Percentiles rank a stretch among this genome's conserved stretches.
Conservation (phyloP, 2,797 vertebrate genomes). For the Acrossocheilus wenchowensis region DNA sequence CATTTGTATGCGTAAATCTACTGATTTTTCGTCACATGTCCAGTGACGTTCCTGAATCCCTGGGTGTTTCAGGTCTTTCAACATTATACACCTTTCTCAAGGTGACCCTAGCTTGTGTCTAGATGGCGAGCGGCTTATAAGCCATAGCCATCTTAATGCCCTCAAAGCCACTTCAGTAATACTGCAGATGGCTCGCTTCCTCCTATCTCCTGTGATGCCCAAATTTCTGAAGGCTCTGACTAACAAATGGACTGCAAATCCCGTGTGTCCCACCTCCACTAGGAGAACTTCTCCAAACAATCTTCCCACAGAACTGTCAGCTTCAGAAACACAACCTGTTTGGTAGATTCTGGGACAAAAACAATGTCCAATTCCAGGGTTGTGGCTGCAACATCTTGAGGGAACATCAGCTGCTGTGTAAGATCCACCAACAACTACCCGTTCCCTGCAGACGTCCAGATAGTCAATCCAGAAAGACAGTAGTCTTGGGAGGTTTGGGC, state of each 20-base stretch:
- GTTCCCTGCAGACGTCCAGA: not conserved
- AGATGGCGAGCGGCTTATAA: not conserved
- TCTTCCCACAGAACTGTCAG: not conserved
- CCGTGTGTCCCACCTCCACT: too few relatives aligned
- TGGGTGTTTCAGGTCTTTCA: not conserved
- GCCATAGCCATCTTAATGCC: not conserved
- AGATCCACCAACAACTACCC: not conserved
- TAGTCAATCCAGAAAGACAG: too few relatives aligned
- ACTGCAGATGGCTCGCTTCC: not conserved
- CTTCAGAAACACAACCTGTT: not conserved
- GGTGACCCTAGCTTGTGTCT: not conserved
- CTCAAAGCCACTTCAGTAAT: not conserved
- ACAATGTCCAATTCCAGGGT: not conserved
- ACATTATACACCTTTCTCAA: not conserved
- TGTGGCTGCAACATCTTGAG: not conserved
- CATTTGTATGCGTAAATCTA: not conserved
- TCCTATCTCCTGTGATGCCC: not conserved
- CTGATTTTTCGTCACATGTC: not conserved
- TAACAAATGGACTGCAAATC: too few relatives aligned
- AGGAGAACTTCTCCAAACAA: not conserved
- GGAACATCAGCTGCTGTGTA: not conserved
- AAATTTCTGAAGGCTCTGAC: not conserved
- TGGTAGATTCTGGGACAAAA: not conserved
- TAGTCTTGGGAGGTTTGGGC: not conserved
- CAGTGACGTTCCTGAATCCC: not conserved